Conservation (phyloP, 2,113 vertebrate genomes). For the Oryzias javanicus region DNA sequence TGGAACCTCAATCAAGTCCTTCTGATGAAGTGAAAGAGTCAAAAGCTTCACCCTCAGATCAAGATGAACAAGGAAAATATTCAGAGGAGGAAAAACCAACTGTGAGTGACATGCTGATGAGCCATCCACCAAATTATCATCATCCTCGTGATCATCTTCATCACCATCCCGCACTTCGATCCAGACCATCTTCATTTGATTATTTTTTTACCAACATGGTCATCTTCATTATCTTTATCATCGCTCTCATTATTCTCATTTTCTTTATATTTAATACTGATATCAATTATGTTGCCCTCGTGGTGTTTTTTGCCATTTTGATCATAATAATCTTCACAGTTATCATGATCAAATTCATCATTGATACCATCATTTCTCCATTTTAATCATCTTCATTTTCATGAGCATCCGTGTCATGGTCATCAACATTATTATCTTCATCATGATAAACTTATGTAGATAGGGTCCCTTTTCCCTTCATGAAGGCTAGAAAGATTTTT, state of each 20-base stretch:
- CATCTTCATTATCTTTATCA: no score
- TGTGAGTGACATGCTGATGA: constrained; percentile 78
- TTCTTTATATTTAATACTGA: no score
- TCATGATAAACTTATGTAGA: background rate
- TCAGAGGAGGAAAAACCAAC: constrained; percentile 68
- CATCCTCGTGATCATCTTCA: background rate
- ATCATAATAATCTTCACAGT: background rate
- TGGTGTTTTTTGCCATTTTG: background rate
- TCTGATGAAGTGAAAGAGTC: background rate
- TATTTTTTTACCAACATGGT: no score
- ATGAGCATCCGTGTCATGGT: background rate
- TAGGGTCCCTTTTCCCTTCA: no score
- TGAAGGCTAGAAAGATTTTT: no score
- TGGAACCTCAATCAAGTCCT: background rate
- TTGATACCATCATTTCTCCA: background rate
- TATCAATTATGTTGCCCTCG: background rate
- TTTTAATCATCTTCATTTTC: background rate
- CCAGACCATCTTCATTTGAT: no score
- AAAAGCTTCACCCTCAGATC: background rate
- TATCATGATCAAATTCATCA: background rate
- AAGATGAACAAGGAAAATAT: constrained; percentile 21
- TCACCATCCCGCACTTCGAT: no score
- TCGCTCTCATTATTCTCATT: no score
- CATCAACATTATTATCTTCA: background rate
- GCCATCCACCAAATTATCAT: background rate